Base-by-base conservation (phyloP, 53 echinoderm and acorn worm species). In the Zoroaster sp. region DNA sequence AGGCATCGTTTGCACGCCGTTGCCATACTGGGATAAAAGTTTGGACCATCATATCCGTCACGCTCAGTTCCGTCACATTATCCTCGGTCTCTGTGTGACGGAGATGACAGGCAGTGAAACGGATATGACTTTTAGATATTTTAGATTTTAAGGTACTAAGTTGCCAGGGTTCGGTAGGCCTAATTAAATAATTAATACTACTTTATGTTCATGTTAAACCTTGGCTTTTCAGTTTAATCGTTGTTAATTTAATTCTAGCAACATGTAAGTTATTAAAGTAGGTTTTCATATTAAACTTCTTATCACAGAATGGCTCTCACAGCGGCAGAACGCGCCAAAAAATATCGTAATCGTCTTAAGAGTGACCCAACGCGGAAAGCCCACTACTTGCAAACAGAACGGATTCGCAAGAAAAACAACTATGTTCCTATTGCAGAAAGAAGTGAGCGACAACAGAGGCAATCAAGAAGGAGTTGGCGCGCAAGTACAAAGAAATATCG, bases 281-380 rank as follows among this genome's bases (percentile, higher is more conserved):
- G 34, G 52, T 51, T 78, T 78, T n/a, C 3, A 45, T 45, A 45
- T 78, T 34, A 78, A 78, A 20, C 31, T 47, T 78, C 78, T 49
- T 49, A 78, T 78, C 52, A 47, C 69, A 85, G 69, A 35, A 85
- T 85, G 86, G 86, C 86, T 85, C 86, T 85, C 67, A 85, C 69
- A 69, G 69, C 70, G 45, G 86, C 86, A 69, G 86, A 85, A 85
- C 86, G 86, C 1, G 66, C 86, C 86, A 71, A 85, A 44, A 40
- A 30, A 42, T 85, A 85, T 34, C 69, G 71, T 13, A 68, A 85
- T 41, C 69, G 71, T 70, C 45, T 69, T 4, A 85, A 69, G 31
- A 85, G 42, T 20, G 71, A 85, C 44, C 86, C 69, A 69, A 41
- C 43, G 28, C 43, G 31, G 71, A 69, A 47, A 46, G 70, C 43